Percentiles rank a stretch among this genome's conserved stretches.
These are phyloP conservation scores for Crotophaga sulcirostris DNA, from an alignment of 2,113 vertebrate genomes.

Conservation along the genomic window DNA sequence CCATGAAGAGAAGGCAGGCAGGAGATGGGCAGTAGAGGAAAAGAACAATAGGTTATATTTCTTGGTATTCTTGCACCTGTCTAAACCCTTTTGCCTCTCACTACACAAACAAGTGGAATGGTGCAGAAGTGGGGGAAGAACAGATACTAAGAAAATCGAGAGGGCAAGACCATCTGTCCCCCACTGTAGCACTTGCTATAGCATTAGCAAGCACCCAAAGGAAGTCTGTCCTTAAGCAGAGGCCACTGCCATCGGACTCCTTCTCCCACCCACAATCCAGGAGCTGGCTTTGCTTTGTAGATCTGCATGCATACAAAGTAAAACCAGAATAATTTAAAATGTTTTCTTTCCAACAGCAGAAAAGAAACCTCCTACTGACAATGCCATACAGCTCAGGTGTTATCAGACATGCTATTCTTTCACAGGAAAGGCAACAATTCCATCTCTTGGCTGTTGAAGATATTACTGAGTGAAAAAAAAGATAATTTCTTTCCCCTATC, in stretches of 20 bases:
- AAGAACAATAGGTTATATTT: background rate
- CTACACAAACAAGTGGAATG: background rate
- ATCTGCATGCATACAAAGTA: background rate
- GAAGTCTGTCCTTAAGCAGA: background rate
- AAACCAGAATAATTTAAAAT: background rate
- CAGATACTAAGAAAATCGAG: background rate
- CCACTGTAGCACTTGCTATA: background rate
- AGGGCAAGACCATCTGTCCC: background rate
- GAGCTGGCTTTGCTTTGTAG: background rate
- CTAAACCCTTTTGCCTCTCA: background rate
- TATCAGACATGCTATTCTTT: background rate
- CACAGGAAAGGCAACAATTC: background rate
- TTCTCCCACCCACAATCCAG: background rate
- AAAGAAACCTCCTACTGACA: background rate
- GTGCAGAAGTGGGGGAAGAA: background rate
- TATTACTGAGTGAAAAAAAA: background rate
- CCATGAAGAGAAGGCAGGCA: background rate
- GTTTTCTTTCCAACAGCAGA: background rate
- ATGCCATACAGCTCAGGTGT: background rate
- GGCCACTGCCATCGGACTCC: accelerated
- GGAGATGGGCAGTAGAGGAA: background rate
- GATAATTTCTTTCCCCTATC: background rate
- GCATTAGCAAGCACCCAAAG: background rate
- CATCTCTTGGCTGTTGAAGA: background rate
- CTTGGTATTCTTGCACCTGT: background rate